Base-by-base conservation (phyloP, 2,888 invertebrate genomes). In the Steinernema hermaphroditum region DNA sequence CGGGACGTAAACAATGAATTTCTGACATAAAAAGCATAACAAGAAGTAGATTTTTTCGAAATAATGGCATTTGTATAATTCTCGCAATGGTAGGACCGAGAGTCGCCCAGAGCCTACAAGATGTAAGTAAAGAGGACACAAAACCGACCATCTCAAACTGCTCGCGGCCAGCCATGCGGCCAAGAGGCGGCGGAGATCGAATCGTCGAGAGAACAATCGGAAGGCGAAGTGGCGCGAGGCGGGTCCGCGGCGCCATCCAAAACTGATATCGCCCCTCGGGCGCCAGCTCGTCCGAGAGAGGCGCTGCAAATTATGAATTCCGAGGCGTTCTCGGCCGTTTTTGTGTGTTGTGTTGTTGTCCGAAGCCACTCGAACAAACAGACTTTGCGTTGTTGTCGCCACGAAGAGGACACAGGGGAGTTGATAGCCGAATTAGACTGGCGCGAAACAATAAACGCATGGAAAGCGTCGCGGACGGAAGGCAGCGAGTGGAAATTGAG, bases 241-340 rank as follows among this genome's bases (percentile, higher is more conserved):
- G 37, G n/a, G n/a, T n/a, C n/a, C 12, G 49, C 12, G 12, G 49
- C 49, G 49, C 49, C 49, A 49, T 49, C 54, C 54, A 24, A 54
- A 54, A 54, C 54, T 54, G 54, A 54, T 22, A 54, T 54, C 27
- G 54, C 54, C 12, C 12, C 49, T 19, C n/a, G n/a, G n/a, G n/a
- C 37, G n/a, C 9, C 46, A n/a, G 46, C 46, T 46, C 16, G 9
- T 46, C 46, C n/a, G 54, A 54, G 54, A 27, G 19, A 27, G 46
- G 4, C n/a, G 46, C 22, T 54, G 54, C 27, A 24, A 24, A 54
- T 54, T 54, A 54, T 54, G 54, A 54, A 54, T 54, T 54, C 54
- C 46, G 46, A 46, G 16, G 46, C 46, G n/a, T n/a, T 6, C 46
- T n/a, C 46, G 9, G 46, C 19, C 46, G 46, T 46, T 2, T 16